Base-by-base conservation (phyloP, 2,888 invertebrate species). In the Bellardia pandia region DNA sequence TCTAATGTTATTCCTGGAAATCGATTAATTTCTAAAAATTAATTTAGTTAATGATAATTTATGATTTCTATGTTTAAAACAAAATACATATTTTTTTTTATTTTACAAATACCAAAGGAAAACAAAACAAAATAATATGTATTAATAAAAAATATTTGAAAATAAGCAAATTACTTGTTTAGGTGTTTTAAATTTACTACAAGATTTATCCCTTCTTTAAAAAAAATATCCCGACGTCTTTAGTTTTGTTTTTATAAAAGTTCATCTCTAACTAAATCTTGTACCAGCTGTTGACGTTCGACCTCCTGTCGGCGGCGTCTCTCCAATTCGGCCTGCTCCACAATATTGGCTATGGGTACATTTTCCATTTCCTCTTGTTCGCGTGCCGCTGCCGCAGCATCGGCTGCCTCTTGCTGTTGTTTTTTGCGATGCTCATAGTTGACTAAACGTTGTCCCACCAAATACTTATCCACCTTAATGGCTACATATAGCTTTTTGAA, bases 391-490 rank as follows among this genome's bases (percentile, higher is more conserved):
- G 91, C 90, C 40, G 91, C 76, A 58, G 87, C 88, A 81, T 91
- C 88, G 0, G 92, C 91, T 3, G 91, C 92, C 72, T 91, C 90
- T 72, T 91, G 90, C 69, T 91, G 91, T 91, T 96, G 96, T 89
- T 96, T 95, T 90, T 96, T 95, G 89, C 96, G 95, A 92, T 97
- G 97, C 93, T 99, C 98, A 94, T 99, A 99, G 94, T 99, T 99
- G 42, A 99, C 99, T 89, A 99, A 95, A 89, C 99, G 95, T 91
- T 98, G 97, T 0, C 99, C 99, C 14, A 99, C 99, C 71, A 99
- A 95, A 94, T 99, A 99, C 94, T 99, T 99, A 94, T 99, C 99
- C 94, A 99, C 99, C 94, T 99, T 99, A 92, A 99, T 99, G 94
- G 99, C 99, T 93, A 99, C 98, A 93, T 99, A 99, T 23, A 99